Base-by-base conservation (phyloP, 1,140 invertebrate species). In the Diplogasteroides magnus region DNA sequence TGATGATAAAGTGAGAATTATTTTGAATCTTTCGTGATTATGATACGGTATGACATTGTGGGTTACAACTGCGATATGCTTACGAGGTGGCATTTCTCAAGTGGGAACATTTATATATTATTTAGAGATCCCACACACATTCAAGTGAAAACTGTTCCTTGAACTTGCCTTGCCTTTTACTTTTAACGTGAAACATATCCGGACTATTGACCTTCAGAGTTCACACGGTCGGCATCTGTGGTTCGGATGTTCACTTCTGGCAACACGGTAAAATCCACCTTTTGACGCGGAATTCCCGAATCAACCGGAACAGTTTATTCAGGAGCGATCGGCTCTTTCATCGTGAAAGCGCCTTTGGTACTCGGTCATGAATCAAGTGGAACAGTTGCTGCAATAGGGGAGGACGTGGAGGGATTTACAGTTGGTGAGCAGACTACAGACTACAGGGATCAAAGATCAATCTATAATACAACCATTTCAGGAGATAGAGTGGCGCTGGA, bases 161-260 rank as follows among this genome's bases (percentile, higher is more conserved):
- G 31, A 3, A 37, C 23, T 48, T 26, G 6, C 28, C 27, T 31
- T 6, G 29, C 23, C 6, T 64, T 6, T 59, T 31, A 48, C 25
- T 11, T 31, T 23, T n/a, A 26, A 25, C 13, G 63, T 6, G 27
- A 55, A 26, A 64, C n/a, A 23, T 11, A 31, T 60, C n/a, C 6
- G 3, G 64, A 28, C 25, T 23, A 61, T 68, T n/a, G n/a, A n/a
- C n/a, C n/a, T 69, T 69, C 55, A 64, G 61, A 70, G 94, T 97
- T 89, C 88, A 89, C 73, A 89, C 89, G 74, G 92, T 97, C 60
- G 94, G 94, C 56, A 97, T 98, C 75, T 98, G 94, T 84, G 94
- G 94, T 0, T 96, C 93, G 0, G 93, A 97, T 84, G 91, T 97
- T 3, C 91, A 94, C 83, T 97, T 94, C 85, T 89, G 92, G 83